These are phyloP conservation scores for Charanyca ferruginea DNA, from an alignment of 2,888 invertebrate species.

Conservation along the genomic window DNA sequence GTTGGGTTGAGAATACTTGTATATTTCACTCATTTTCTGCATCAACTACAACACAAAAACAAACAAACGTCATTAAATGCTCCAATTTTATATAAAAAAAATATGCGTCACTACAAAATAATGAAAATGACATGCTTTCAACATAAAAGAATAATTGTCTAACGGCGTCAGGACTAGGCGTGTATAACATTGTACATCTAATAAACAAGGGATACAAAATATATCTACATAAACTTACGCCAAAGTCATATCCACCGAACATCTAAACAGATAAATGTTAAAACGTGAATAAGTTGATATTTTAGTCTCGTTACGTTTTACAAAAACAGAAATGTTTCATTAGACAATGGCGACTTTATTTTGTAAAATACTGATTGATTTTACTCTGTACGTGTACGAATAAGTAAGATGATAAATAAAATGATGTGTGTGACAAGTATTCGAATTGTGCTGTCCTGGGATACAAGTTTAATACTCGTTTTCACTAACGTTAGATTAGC, in stretches of 20 bases:
- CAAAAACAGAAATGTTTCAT: no score
- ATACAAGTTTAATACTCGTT: not conserved
- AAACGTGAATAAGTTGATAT: slow-evolving; percentile 62
- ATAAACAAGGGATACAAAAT: slow-evolving; percentile 72
- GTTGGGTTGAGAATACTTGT: slow-evolving; percentile 83
- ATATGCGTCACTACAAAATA: slow-evolving; percentile 58
- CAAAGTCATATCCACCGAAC: slow-evolving; percentile 91
- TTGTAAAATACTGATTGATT: not conserved
- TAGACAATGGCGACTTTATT: no score
- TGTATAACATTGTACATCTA: slow-evolving; percentile 56
- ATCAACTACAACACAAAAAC: slow-evolving; percentile 78
- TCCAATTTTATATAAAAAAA: not conserved
- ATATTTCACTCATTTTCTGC: slow-evolving; percentile 87
- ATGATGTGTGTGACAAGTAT: slow-evolving; percentile 1
- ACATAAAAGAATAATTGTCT: slow-evolving; percentile 59
- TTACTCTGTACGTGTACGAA: no score
- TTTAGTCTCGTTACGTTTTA: slow-evolving; percentile 20
- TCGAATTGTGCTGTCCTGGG: not conserved
- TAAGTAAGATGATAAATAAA: slow-evolving; percentile 14
- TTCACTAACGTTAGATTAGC: not conserved
- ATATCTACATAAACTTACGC: slow-evolving; percentile 83
- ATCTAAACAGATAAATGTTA: slow-evolving; percentile 86
- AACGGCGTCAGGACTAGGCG: slow-evolving; percentile 68
- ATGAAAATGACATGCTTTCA: slow-evolving; percentile 66
- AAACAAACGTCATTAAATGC: slow-evolving; percentile 15